Conservation (phyloP, 92 coral and sea anemone genomes). For the Palythoa grandis region DNA sequence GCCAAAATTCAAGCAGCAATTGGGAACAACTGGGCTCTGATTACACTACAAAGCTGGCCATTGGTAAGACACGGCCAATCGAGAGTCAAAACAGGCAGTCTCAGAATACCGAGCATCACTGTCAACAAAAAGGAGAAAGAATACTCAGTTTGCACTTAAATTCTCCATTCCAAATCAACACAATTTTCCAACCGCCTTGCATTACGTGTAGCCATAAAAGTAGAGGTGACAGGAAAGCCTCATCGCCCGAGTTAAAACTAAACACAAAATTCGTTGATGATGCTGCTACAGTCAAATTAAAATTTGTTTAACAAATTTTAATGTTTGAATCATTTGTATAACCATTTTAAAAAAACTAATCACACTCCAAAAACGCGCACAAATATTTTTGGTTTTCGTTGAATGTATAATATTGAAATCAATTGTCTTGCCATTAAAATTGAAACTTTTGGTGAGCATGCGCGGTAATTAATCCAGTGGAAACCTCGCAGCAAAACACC, state of each 20-base stretch:
- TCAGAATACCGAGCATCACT: too few species aligned
- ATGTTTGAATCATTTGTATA: neutral
- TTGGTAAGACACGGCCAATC: too few species aligned
- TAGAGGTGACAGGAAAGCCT: neutral
- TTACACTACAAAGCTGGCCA: too few species aligned
- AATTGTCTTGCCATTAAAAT: neutral
- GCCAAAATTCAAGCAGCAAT: too few species aligned
- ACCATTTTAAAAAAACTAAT: neutral
- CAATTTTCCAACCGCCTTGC: too few species aligned
- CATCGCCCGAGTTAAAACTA: neutral
- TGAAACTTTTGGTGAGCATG: conserved; percentile 26
- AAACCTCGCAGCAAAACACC: conserved; percentile 4
- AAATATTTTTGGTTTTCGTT: neutral
- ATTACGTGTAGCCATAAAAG: neutral
- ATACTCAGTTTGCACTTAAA: too few species aligned
- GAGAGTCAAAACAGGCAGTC: too few species aligned
- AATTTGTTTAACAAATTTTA: neutral
- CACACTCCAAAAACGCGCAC: neutral
- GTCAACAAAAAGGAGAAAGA: too few species aligned
- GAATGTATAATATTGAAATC: neutral
- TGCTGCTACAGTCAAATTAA: neutral
- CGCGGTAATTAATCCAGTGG: conserved; percentile 7
- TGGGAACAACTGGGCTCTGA: too few species aligned
- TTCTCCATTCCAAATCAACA: too few species aligned
- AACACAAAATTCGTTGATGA: neutral